Base-by-base conservation (phyloP, 2,888 invertebrate genomes). In the Podotricha telesiphe region DNA sequence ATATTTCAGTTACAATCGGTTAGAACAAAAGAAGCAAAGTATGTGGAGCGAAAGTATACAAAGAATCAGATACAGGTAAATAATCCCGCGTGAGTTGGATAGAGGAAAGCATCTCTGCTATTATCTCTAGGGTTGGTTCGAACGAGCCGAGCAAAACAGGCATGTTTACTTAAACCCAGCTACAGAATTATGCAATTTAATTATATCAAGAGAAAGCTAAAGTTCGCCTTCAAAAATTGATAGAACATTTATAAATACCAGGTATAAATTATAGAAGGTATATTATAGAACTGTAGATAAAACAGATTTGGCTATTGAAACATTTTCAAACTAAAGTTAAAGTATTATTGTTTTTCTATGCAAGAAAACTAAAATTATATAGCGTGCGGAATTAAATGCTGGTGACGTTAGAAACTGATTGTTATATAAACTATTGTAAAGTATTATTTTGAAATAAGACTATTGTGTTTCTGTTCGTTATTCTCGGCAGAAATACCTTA, bases 31-130 rank as follows among this genome's bases (percentile, higher is more conserved):
- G 90, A 87, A 88, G 82, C 82, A 78, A 79, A 86, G 82, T 87
- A 88, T 85, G 86, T 89, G 86, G 80, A 89, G 88, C 89, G 88
- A 87, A 85, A 90, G 89, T 86, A 91, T 88, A 91, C 89, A 90
- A 90, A 89, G 88, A 88, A 86, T 87, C 86, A 80, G 84, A 88
- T 86, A 88, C 89, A 91, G 90, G 91, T 89, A 90, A 87, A 86
- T 86, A 87, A 86, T 85, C 82, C 85, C 84, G 85, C 85, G 83
- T 83, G 85, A 82, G 82, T 86, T 78, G 82, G 82, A 78, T 78
- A 79, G 79, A 80, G 86, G 82, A 84, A n/a, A 88, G 85, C 84
- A 80, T 84, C 85, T 81, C 78, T 80, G 79, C 82, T 80, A 82
- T 85, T 86, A 85, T 81, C 82, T 82, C 78, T 76, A 80, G 81